Evolutionary conservation across 2,888 invertebrate species (phyloP), one percentile per base, ranked within the genome.

Genomic region (Frankliniella fusca): DNA sequence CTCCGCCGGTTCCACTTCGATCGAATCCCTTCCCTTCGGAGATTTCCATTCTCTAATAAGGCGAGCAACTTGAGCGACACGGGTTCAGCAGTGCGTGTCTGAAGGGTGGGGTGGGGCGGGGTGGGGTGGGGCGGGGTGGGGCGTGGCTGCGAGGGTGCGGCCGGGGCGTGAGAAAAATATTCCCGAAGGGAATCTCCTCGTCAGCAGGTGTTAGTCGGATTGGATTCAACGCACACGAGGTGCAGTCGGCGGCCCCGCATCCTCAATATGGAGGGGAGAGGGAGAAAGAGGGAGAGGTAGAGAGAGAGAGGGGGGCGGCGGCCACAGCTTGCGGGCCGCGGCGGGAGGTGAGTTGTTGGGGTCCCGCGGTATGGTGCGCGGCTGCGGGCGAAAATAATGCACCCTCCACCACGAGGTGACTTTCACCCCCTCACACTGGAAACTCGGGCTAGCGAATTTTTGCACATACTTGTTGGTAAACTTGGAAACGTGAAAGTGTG

Each of bases 21-120:
- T 76, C 70, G 70, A 23, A 76, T 76, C 70, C 70, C 70, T 12
- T 23, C 27, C 27, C 70, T 18, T 18, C 61, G 18, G 15, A 18
- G 70, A 76, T 76, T 76, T 76, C 70, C 70, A 76, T 76, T 76
- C 70, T 76, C 70, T 76, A 76, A 76, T 76, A 76, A 76, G 70
- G 70, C 70, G 70, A 76, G 70, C 38, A 38, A 38, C 38, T 38
- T 38, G 38, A 38, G 38, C 38, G 38, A 5, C 38, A 38, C 38
- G 38, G 38, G 38, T 38, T 38, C 38, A 38, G 38, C 38, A 38
- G 38, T 38, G 38, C 38, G 38, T 38, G 38, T 38, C 38, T 38
- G 38, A 38, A 38, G 38, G 3, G 38, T 5, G 38, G 38, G 38
- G 38, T 38, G 38, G 38, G 38, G 38, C 5, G 38, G 38, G 54